phyloP scores from a whole-genome alignment of 2,113 vertebrate species.

The Axis porcinus region DNA sequence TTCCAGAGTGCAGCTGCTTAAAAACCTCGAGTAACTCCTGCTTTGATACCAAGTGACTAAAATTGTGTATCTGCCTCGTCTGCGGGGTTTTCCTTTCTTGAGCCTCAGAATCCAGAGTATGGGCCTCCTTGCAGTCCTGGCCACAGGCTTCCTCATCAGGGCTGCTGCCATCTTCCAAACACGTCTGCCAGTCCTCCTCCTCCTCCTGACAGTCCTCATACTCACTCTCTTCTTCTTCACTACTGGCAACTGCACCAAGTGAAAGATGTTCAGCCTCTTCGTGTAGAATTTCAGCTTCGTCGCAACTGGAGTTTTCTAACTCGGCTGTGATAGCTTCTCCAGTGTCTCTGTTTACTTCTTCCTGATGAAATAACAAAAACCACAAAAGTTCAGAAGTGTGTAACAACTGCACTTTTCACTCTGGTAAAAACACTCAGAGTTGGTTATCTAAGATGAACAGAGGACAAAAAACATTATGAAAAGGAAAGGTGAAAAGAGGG shows the following conservation, averaged over 20 bases:
- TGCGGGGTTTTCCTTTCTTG: not conserved
- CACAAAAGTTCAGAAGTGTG: not conserved
- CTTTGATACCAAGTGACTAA: constrained; percentile 88
- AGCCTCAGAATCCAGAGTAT: not conserved
- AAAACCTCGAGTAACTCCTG: constrained; percentile 90
- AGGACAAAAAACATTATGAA: not conserved
- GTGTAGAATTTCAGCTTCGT: not conserved
- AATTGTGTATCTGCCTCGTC: constrained; percentile 78
- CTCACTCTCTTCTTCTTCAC: constrained; percentile 66
- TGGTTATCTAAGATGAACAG: not conserved
- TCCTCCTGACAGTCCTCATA: constrained; percentile 87
- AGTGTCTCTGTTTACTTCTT: constrained; percentile 63
- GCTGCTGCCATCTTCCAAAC: constrained; percentile 85
- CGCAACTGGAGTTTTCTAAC: constrained; percentile 56
- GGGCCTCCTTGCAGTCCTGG: constrained; percentile 26
- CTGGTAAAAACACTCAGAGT: not conserved
- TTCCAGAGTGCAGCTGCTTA: constrained; percentile 83
- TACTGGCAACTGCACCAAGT: not conserved
- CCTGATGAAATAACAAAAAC: constrained; percentile 75
- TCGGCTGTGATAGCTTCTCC: rapidly evolving
- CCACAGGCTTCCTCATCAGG: constrained; percentile 14
- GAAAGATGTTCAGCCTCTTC: not conserved
- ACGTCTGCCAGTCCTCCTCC: constrained; percentile 90
- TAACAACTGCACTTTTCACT: not conserved
- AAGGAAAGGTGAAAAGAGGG: not conserved